Evolutionary conservation across 2,113 vertebrate genomes (phyloP), one percentile per base, ranked within the genome.

Genomic region (Aythya baeri): DNA sequence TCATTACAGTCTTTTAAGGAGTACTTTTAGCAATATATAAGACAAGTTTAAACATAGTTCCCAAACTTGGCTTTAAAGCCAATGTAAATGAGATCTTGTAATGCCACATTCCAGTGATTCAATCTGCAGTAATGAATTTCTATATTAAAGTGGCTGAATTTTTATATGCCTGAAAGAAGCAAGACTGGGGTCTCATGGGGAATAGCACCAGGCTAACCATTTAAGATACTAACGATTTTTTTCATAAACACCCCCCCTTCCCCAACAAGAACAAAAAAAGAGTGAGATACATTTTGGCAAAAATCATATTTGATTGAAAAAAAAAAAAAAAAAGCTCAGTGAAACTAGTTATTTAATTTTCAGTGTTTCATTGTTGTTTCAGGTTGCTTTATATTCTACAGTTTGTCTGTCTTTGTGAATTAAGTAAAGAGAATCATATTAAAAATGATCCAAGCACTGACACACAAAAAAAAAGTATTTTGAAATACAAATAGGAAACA

Each of bases 41-140:
- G 93, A 83, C 96, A 91, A 91, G 96, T 95, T 96, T 83, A 91
- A 95, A 96, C 95, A 83, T 65, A 86, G 85, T 74, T 97, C 79
- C 29, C 68, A 72, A 91, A 61, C 59, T 83, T 88, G 65, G 29
- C 67, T 95, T 91, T 52, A 70, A 91, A 93, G 96, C 94, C 93
- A 96, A 80, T 87, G 72, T 96, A 97, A 95, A 94, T 86, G 89
- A 94, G 73, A 89, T 94, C 89, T 96, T 94, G 93, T 75, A 94
- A 66, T 32, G 26, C 95, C 65, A 80, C 96, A 97, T 97, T 97
- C 95, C 96, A 93, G 83, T 44, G 88, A 89, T 96, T 94, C 94
- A 94, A 90, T 90, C 85, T 96, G 63, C 88, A 80, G 75, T 71
- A 81, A 81, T 67, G 58, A 13, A 77, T 89, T 92, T 65, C 83